A percentile compares a stretch with the other conserved stretches of the same genome.
Conservation (phyloP, 2,888 invertebrate genomes). For the Poecilus cupreus region DNA sequence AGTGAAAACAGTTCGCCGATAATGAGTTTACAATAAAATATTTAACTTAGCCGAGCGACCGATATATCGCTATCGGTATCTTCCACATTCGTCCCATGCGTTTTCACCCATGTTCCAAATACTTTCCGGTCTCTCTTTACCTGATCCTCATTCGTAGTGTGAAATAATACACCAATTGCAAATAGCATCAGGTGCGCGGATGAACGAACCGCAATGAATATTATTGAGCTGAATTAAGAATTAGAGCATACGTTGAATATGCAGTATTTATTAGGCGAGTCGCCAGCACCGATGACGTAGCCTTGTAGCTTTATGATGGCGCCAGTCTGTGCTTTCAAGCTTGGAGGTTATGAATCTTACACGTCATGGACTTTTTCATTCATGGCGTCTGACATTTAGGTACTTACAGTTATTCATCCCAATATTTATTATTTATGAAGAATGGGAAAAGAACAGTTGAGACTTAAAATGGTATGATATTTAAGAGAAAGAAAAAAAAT, state of each 20-base stretch:
- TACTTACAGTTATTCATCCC: conserved; percentile 16
- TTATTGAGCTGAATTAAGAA: no score
- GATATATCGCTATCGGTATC: not conserved
- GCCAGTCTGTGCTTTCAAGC: not conserved
- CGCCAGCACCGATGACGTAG: conserved; percentile 14
- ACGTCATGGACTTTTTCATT: conserved; percentile 35
- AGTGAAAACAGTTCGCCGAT: conserved; percentile 46
- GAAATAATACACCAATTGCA: no score
- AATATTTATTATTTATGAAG: conserved; percentile 20
- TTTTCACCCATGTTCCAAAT: no score
- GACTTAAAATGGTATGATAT: not conserved
- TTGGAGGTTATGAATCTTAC: conserved; percentile 14
- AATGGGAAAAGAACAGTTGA: conserved; percentile 35
- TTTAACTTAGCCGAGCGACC: not conserved
- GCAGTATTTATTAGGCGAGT: conserved; percentile 10
- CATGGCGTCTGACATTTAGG: conserved; percentile 23
- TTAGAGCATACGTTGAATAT: not conserved
- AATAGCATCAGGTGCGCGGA: no score
- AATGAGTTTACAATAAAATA: conserved; percentile 55
- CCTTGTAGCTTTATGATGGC: not conserved
- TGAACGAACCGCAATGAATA: no score
- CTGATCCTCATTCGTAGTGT: no score
- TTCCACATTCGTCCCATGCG: no score
- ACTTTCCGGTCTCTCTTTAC: no score
- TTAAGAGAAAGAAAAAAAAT: not conserved